Evolutionary conservation across 2,888 invertebrate species (phyloP).

Genomic region (Oligia fasciuncula): DNA sequence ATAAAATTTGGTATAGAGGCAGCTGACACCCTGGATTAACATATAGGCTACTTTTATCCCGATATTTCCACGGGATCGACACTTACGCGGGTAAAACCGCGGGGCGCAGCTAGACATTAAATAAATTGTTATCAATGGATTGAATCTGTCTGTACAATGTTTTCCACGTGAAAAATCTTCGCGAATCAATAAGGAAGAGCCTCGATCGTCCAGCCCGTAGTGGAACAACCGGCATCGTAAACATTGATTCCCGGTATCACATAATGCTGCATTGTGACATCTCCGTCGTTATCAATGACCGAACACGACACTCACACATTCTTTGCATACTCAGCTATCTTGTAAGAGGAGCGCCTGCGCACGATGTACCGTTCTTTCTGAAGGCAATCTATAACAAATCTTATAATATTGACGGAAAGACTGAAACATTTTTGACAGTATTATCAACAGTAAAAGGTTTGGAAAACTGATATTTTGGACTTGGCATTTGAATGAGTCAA

Average conservation of each 20-base stretch:
- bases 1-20: no score
- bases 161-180: not conserved
- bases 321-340: slow-evolving; percentile 58
- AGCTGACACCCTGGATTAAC: no score
- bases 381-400: slow-evolving; percentile 16
- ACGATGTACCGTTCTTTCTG: slow-evolving; percentile 5
- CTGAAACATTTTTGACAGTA: not conserved
- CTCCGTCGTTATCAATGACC: slow-evolving; percentile 67
- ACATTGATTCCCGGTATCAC: slow-evolving; percentile 65
- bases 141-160: not conserved
- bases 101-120: not conserved
- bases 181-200: slow-evolving; percentile 17
- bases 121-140: not conserved
- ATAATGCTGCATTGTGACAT: slow-evolving; percentile 69
- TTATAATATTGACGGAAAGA: not conserved
- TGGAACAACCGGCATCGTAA: slow-evolving; percentile 53
- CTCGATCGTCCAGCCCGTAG: slow-evolving; percentile 32
- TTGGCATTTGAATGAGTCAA: slow-evolving; percentile 3
- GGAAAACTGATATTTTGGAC: not conserved
- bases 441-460: not conserved
- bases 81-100: no score
- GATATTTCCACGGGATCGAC: no score
- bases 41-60: no score
- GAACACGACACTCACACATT: slow-evolving; percentile 60
- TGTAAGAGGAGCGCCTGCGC: slow-evolving; percentile 59